These are phyloP conservation scores for Calyptommatus sinebrachiatus DNA, from an alignment of 2,113 vertebrate species.

Conservation along the genomic window DNA sequence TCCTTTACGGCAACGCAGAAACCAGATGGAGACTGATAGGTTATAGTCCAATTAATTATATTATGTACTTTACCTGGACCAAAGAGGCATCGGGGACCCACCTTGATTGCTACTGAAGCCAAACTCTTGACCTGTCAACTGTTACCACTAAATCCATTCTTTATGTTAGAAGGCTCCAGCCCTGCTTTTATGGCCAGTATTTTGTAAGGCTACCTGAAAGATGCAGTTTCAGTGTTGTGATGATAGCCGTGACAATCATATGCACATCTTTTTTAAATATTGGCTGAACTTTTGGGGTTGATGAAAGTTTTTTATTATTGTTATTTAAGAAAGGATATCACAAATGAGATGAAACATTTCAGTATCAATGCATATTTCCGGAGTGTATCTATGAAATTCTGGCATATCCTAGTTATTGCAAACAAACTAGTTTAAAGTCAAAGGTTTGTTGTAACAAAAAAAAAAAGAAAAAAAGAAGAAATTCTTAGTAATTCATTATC, in stretches of 20 bases:
- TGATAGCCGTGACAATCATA: constrained; percentile 63
- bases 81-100: constrained; percentile 53
- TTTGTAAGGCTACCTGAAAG: constrained; percentile 40
- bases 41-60: constrained; percentile 39
- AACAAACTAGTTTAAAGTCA: neutral
- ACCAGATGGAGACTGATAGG: constrained; percentile 54
- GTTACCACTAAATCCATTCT: constrained; percentile 41
- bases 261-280: neutral
- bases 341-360: neutral
- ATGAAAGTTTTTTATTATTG: neutral
- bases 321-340: neutral
- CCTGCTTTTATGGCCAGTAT: constrained; percentile 47
- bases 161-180: constrained; percentile 49
- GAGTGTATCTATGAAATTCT: neutral
- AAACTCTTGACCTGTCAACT: constrained; percentile 55
- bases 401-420: neutral
- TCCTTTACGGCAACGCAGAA: constrained; percentile 75
- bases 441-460: neutral
- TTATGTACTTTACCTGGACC: constrained; percentile 49
- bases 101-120: constrained; percentile 58
- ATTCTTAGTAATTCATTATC: neutral
- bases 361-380: neutral
- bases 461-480: too few species aligned
- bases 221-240: constrained; percentile 33
- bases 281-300: constrained; percentile 9